phyloP scores from a whole-genome alignment of 2,888 invertebrate species.

The Tipula helvola region DNA sequence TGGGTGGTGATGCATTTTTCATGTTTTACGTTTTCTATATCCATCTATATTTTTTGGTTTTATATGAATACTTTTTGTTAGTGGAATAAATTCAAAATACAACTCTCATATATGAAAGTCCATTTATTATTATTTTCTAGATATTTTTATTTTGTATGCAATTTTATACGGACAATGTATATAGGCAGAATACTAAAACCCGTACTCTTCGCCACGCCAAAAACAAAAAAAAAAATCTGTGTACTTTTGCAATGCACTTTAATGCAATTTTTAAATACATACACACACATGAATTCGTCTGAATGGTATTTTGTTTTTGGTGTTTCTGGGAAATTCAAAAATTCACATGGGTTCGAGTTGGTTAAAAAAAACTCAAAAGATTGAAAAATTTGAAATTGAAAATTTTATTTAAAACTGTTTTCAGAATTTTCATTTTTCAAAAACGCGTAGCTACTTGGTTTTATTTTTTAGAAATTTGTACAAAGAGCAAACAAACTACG shows the following conservation, averaged over 20 bases:
- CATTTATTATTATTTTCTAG: neutral
- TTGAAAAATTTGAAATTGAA: neutral
- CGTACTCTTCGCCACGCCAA: neutral
- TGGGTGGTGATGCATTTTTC: neutral
- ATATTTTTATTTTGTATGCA: neutral
- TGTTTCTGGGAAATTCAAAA: neutral
- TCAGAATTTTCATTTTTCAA: neutral
- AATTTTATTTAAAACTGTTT: neutral
- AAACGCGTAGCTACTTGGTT: neutral
- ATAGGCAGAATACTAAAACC: neutral
- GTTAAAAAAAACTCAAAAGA: neutral
- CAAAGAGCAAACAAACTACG: no score
- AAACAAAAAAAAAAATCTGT: neutral
- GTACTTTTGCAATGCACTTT: neutral
- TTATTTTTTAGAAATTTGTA: no score
- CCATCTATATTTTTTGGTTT: neutral
- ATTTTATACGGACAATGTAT: neutral
- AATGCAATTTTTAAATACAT: neutral
- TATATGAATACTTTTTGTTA: neutral
- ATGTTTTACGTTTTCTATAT: neutral
- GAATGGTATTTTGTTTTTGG: neutral
- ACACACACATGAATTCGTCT: neutral
- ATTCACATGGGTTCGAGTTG: neutral
- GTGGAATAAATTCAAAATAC: neutral
- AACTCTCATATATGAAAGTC: neutral